Base-by-base conservation (phyloP, 1,140 invertebrate genomes). In the Bombus ignitus region DNA sequence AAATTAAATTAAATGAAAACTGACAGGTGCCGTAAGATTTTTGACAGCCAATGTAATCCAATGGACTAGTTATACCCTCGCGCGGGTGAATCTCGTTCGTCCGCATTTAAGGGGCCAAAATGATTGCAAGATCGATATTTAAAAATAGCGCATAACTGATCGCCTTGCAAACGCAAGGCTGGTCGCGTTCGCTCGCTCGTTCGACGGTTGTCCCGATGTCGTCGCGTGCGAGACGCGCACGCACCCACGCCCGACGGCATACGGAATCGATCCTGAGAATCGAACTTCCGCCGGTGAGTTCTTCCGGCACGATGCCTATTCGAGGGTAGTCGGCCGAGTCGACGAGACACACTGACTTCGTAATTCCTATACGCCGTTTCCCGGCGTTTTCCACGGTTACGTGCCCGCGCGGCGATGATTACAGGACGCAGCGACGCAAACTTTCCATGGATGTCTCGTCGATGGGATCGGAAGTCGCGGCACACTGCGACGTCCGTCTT, bases 201-300 rank as follows among this genome's bases (percentile, higher is more conserved):
- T 18, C n/a, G 62, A 32, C 39, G 78, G 71, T 85, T 15, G 78
- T 81, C 76, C 87, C 88, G 88, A 86, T 88, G 89, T 91, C 87
- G 90, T 78, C 87, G 66, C 66, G 66, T 68, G 66, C 66, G 92
- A 89, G 92, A 93, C 92, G 91, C 89, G 91, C 90, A 90, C 91
- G 91, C 90, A 92, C 81, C 83, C 86, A 88, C 84, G 83, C 85
- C 87, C 87, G 89, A 89, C 89, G 89, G 93, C 92, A 94, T 93
- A 94, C 92, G 89, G 88, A 93, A 94, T 94, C 91, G 92, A 94
- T 93, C 92, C 92, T 93, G 87, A 91, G 92, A 93, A 94, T 93
- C 91, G 90, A 92, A 94, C 93, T 93, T 94, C 93, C 93, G 92
- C 86, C 89, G 89, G 76, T 74, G 71, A 78, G 81, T 87, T 89